phyloP scores from a whole-genome alignment of 2,113 vertebrate genomes.

The Gymnocephalus cernua region DNA sequence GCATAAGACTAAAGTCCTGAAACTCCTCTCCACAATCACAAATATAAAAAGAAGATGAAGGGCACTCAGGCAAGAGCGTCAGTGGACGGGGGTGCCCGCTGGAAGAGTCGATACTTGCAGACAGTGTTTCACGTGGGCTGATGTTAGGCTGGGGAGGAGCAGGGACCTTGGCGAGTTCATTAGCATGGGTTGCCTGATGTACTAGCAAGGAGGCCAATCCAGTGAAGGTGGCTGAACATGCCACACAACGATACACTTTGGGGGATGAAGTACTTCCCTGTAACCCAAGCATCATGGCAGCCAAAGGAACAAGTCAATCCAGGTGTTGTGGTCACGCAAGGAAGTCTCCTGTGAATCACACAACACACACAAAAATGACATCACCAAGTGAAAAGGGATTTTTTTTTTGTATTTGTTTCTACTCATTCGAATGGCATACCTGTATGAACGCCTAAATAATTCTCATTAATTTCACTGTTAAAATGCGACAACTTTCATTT shows the following conservation, averaged over 20 bases:
- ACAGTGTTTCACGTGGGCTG: conserved; percentile 44
- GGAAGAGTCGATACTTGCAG: conserved; percentile 63
- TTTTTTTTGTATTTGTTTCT: no score
- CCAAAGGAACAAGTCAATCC: conserved; percentile 1
- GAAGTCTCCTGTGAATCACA: conserved; percentile 61
- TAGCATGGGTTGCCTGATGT: conserved; percentile 79
- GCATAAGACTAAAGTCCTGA: conserved; percentile 71
- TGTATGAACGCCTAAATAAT: fast-evolving
- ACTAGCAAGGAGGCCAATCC: conserved; percentile 83
- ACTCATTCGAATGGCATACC: background rate
- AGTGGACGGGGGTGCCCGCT: conserved; percentile 44
- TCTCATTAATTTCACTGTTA: background rate
- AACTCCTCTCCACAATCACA: conserved; percentile 82
- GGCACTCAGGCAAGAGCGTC: conserved; percentile 32
- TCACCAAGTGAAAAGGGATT: background rate
- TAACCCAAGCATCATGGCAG: conserved; percentile 81
- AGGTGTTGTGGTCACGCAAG: conserved; percentile 32
- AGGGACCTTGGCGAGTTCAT: conserved; percentile 46
- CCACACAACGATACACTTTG: conserved; percentile 83
- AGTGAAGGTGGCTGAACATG: conserved; percentile 83
- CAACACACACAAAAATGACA: conserved; percentile 33
- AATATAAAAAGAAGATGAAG: conserved; percentile 67
- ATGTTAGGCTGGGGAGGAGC: conserved; percentile 41
- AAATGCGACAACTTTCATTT: background rate
- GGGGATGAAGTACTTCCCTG: conserved; percentile 76